Evolutionary conservation across 2,888 invertebrate species (phyloP), one percentile per base, ranked within the genome.

Genomic region (Synanthedon myopaeformis): DNA sequence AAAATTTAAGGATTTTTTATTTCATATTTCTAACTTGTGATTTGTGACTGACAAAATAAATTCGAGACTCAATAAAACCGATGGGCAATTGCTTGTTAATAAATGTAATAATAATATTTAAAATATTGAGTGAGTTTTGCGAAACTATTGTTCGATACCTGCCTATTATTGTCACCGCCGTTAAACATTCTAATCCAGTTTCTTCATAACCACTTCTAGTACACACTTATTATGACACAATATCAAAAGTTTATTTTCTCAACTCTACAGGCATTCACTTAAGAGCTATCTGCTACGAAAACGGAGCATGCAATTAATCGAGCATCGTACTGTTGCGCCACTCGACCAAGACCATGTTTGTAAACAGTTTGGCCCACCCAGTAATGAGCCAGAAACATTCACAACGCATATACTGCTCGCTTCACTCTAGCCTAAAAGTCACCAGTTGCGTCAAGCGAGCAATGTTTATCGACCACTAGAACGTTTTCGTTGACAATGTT

Each of bases 271-370:
- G 52, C 61, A 67, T 65, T 66, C 56, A 64, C 60, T 69, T 70
- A 68, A 69, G 62, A 65, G 57, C 63, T 67, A 71, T 72, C 65
- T 68, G 64, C 69, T 63, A 66, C 67, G 66, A 72, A 76, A 79
- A 72, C 72, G 65, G 72, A 74, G 67, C 71, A 67, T 65, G 71
- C 72, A 76, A 76, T 79, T 77, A 77, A 81, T 78, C 71, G 69
- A 73, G 69, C 71, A 76, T 76, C 72, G 68, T 66, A 67, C 66
- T 67, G 64, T 80, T 79, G 69, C 76, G 69, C 65, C 72, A 79
- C 67, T 66, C 67, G 63, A 63, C 64, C 64, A 67, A 72, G 67
- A 64, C 61, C 60, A 58, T 59, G 56, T 51, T 51, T 41, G 53
- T 57, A 57, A 57, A 55, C 58, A 63, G 62, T 60, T 35, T 45